Evolutionary conservation across 1,140 invertebrate species (phyloP).

Genomic region (Drosophila neocordata): DNA sequence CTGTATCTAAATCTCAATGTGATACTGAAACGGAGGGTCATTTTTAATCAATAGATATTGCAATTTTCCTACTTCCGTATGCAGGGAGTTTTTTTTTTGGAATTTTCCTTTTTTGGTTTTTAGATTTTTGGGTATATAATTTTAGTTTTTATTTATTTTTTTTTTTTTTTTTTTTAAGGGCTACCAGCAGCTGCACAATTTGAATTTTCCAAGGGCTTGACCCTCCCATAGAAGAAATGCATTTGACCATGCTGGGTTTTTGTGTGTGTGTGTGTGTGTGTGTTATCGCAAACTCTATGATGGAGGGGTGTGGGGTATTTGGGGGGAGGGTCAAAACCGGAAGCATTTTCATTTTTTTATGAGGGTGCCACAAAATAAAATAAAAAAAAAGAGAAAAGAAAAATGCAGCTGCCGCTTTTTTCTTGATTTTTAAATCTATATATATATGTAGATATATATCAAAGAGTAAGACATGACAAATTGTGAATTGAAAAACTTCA

Average conservation of each 20-base stretch:
- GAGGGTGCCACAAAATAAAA: constrained; percentile 57
- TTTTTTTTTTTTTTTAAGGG: constrained; percentile 39
- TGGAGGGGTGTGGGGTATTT: constrained; percentile 45
- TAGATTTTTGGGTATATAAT: constrained; percentile 16
- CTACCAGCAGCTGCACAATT: constrained; percentile 57
- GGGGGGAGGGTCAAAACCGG: constrained; percentile 45
- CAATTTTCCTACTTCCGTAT: constrained; percentile 31
- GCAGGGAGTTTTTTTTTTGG: neutral
- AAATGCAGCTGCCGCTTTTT: constrained; percentile 33
- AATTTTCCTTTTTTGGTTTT: constrained; percentile 16
- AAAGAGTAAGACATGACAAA: neutral
- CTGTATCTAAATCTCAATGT: neutral
- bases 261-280: neutral
- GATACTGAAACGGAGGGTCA: constrained; percentile 18
- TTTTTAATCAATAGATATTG: constrained; percentile 52
- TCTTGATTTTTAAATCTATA: neutral
- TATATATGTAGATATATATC: too few relatives aligned
- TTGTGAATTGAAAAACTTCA: neutral
- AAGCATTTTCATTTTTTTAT: constrained; percentile 66
- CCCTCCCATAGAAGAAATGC: constrained; percentile 49
- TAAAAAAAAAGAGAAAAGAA: neutral
- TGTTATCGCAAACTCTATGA: too few relatives aligned
- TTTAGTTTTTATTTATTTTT: neutral
- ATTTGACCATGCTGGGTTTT: constrained; percentile 69
- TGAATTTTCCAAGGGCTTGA: constrained; percentile 65